Evolutionary conservation across 2,888 invertebrate genomes (phyloP).

Genomic region (Tridacna gigas): DNA sequence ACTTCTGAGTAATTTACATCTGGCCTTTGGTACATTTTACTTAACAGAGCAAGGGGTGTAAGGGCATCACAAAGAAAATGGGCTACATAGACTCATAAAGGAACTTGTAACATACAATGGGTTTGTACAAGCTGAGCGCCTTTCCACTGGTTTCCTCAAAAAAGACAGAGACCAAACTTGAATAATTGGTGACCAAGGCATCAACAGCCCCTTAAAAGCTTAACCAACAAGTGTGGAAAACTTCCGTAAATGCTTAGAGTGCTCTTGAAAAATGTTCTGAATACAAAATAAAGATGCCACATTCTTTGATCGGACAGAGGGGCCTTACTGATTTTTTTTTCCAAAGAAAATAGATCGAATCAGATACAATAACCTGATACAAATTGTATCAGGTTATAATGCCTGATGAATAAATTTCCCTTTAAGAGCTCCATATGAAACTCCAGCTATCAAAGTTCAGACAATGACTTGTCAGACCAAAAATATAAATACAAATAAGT

Average conservation of each 20-base stretch:
- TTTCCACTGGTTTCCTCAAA: conserved; percentile 32
- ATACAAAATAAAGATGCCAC: conserved; percentile 8
- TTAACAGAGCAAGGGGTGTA: not conserved
- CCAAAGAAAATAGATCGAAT: no score
- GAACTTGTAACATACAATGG: conserved; percentile 45
- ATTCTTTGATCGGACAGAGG: conserved; percentile 41
- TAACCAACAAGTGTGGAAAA: conserved; percentile 30
- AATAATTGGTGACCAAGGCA: conserved; percentile 30
- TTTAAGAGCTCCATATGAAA: no score
- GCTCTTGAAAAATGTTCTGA: not conserved
- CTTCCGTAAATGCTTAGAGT: conserved; percentile 5
- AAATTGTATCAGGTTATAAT: no score
- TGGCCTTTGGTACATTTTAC: not conserved
- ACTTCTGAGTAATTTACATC: not conserved
- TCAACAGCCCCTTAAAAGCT: conserved; percentile 21
- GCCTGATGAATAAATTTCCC: no score
- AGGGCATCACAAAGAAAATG: not conserved
- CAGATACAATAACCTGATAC: no score
- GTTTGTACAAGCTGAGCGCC: conserved; percentile 31
- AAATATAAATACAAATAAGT: no score
- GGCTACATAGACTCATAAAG: conserved; percentile 28
- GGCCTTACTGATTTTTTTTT: no score
- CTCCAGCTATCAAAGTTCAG: no score
- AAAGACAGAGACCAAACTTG: conserved; percentile 29
- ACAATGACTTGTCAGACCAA: no score